Evolutionary conservation across 2,797 vertebrate species (phyloP).

Genomic region (Arrhamphus sclerolepis): DNA sequence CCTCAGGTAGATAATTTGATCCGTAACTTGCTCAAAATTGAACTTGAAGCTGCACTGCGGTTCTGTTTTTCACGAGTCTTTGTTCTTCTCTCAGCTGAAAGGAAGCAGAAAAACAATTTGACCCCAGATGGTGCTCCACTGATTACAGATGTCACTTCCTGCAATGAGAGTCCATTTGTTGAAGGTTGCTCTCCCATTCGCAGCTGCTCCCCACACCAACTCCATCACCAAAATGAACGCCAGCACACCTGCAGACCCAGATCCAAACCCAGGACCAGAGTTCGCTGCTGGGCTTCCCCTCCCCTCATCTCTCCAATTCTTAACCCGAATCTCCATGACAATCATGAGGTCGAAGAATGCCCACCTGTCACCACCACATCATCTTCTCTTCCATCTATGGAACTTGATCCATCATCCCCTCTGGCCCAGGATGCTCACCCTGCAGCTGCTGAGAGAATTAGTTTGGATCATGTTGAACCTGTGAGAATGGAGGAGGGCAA

Average conservation of each 20-base stretch:
- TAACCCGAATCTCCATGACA: constrained; percentile 78
- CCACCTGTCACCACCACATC: constrained; percentile 21
- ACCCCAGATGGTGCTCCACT: constrained; percentile 82
- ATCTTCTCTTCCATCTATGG: constrained; percentile 60
- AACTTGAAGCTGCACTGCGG: not conserved
- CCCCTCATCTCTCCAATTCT: constrained; percentile 83
- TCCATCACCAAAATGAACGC: constrained; percentile 32
- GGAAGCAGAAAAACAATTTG: constrained; percentile 78
- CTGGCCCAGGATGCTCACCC: not conserved
- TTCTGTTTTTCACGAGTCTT: not conserved
- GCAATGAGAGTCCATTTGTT: constrained; percentile 86
- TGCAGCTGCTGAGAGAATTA: constrained; percentile 1
- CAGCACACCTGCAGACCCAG: constrained; percentile 70
- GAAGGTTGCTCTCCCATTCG: constrained; percentile 95
- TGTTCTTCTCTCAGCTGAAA: constrained; percentile 73
- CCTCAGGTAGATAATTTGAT: constrained; percentile 77
- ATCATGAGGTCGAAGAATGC: constrained; percentile 65
- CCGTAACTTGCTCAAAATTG: not conserved
- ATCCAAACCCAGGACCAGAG: constrained; percentile 55
- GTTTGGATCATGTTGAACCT: constrained; percentile 31
- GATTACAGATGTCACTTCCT: constrained; percentile 69
- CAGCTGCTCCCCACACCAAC: constrained; percentile 84
- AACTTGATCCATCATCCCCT: constrained; percentile 55
- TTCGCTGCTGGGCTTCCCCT: constrained; percentile 74
- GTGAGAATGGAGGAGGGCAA: constrained; percentile 74